Base-by-base conservation (phyloP, 2,113 vertebrate species). In the Mormyrus iriodes region DNA sequence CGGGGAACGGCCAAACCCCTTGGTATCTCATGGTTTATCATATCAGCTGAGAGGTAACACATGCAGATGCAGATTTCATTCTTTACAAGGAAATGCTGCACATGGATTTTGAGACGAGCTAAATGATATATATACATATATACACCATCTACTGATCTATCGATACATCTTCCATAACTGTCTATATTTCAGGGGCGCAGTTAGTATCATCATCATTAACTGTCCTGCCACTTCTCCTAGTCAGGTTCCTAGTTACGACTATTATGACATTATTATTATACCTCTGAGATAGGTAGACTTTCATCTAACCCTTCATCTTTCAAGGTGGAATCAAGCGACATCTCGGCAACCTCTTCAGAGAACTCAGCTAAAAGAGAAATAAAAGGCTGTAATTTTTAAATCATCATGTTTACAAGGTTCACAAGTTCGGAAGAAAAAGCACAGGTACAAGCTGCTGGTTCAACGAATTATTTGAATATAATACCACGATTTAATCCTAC, bases 201-300 rank as follows among this genome's bases (percentile, higher is more conserved):
- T 69, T 13, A 69, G 27, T 69, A 69, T n/a, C 10, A 69, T n/a
- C 61, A 69, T 69, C 61, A 69, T 31, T 27, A 69, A 69, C 3
- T 31, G 5, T 48, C 46, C 46, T 48, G 46, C 46, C 46, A 48
- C 46, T 48, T 48, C 46, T 48, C 46, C 46, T 48, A 48, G 46
- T 48, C 5, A 48, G 46, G 8, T 69, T 69, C 61, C n/a, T 69
- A 69, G 61, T 31, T 31, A 48, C 17, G 55, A 24, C 17, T 17
- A 24, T 19, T 19, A 61, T 19, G 0, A 24, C 10, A 61, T 31
- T 39, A 86, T 52, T 27, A 53, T 35, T 35, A 52, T 95, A 99
- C 97, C 96, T 97, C 95, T 65, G 90, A 48, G 85, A 89, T n/a
- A 35, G 91, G 24, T 17, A 91, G 92, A 5, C 91, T 92, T 90